Evolutionary conservation across 2,888 invertebrate genomes (phyloP).

Genomic region (Pollenia amentaria): DNA sequence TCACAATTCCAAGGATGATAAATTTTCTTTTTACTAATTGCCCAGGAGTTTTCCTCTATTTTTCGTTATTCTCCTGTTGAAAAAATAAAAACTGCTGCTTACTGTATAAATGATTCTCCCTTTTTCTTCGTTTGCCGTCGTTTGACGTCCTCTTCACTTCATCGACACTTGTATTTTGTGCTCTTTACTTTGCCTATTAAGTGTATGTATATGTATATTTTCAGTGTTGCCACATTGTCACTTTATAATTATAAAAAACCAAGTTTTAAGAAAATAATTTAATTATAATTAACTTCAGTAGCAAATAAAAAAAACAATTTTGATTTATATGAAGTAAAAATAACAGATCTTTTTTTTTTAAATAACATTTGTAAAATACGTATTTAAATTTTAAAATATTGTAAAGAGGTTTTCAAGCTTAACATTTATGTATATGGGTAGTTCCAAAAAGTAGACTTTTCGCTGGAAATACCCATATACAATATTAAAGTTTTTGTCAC

Average conservation of each 20-base stretch:
- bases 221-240: constrained; percentile 67
- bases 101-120: constrained; percentile 70
- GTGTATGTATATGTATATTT: constrained; percentile 75
- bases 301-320: too few species aligned
- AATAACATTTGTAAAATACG: too few species aligned
- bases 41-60: constrained; percentile 69
- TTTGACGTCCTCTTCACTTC: constrained; percentile 71
- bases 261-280: not conserved
- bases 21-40: constrained; percentile 63
- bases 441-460: too few species aligned
- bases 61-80: constrained; percentile 71
- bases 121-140: constrained; percentile 67
- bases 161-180: constrained; percentile 63
- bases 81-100: constrained; percentile 70
- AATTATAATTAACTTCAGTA: too few species aligned
- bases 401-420: too few species aligned
- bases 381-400: too few species aligned
- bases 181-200: constrained; percentile 67
- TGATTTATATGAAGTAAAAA: too few species aligned
- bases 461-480: too few species aligned
- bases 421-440: too few species aligned
- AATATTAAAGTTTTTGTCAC: too few species aligned
- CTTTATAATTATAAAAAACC: not conserved
- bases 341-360: too few species aligned
- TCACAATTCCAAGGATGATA: constrained; percentile 56